Conservation (phyloP, 2,113 vertebrate species). For the Rattus norvegicus region GRCr8 NC_086033.1:15134001-15134500, state of each 20-base stretch:
- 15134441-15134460: not conserved
- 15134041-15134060: constrained; percentile 18
- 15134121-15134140: constrained; percentile 31
- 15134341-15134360: constrained; percentile 47
- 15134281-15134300: constrained; percentile 61
- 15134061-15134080: constrained; percentile 64
- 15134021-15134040: constrained; percentile 22
- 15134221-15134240: not conserved
- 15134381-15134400: constrained; percentile 62
- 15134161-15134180: not conserved
- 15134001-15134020: not conserved
- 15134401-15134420: constrained; percentile 32
- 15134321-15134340: constrained; percentile 65
- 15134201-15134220: not conserved
- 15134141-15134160: not conserved
- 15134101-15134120: constrained; percentile 29
- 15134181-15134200: not conserved
- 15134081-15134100: not conserved
- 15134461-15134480: constrained; percentile 64
- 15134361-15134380: constrained; percentile 3
- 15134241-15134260: not conserved
- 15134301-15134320: not conserved
- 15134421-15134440: constrained; percentile 45
- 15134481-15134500: constrained; percentile 86
- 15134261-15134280: constrained; percentile 46